These are phyloP conservation scores for Drosophila ambigua DNA, from an alignment of 1,140 invertebrate species.

Conservation along the genomic window DNA sequence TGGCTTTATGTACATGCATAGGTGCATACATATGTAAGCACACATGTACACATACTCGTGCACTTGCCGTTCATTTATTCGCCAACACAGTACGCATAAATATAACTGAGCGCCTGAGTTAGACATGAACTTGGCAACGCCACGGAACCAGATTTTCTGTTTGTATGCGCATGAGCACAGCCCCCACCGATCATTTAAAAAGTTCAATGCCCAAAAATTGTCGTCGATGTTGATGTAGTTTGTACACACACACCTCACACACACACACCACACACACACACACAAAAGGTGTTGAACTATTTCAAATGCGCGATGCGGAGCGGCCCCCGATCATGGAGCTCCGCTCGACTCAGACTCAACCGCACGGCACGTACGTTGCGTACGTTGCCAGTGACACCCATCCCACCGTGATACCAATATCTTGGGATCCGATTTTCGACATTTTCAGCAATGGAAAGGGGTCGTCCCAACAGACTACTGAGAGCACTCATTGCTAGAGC, in stretches of 20 bases:
- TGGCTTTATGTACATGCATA: conserved; percentile 38
- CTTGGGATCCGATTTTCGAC: neutral
- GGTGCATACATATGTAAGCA: conserved; percentile 3
- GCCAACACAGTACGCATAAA: conserved; percentile 22
- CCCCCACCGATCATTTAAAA: neutral
- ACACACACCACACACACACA: conserved; percentile 28
- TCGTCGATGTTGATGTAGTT: conserved; percentile 6
- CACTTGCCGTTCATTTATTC: conserved; percentile 24
- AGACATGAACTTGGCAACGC: conserved; percentile 11
- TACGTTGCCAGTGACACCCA: conserved; percentile 1
- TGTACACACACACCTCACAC: conserved; percentile 16
- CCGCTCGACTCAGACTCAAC: neutral
- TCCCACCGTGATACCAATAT: conserved; percentile 4
- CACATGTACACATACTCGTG: neutral
- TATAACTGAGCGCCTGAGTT: conserved; percentile 10
- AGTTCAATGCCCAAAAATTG: conserved; percentile 62
- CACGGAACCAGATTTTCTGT: conserved; percentile 15
- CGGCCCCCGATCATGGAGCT: neutral
- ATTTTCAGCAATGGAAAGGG: neutral
- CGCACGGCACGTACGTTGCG: conserved; percentile 1
- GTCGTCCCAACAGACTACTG: too few relatives aligned
- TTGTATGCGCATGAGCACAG: conserved; percentile 40
- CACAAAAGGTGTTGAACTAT: conserved; percentile 54
- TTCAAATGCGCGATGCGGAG: conserved; percentile 42
- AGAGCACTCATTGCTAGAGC: too few relatives aligned